Conservation (phyloP, 1,140 invertebrate genomes). For the Pachyrhynchus sulphureomaculatus region DNA sequence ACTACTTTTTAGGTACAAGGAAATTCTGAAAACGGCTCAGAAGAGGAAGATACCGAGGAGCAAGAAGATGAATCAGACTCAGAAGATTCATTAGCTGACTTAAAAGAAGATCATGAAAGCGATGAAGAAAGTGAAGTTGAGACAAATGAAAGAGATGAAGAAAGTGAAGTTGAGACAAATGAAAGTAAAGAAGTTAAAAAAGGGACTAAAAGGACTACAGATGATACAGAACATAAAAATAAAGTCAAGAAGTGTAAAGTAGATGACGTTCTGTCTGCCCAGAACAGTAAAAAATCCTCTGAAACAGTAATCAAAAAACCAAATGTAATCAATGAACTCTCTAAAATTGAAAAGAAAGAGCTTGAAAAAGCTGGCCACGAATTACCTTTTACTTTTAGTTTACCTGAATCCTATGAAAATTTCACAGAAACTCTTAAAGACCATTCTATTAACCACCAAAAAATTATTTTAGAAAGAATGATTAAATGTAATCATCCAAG, state of each 20-base stretch:
- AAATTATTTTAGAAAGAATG: constrained; percentile 74
- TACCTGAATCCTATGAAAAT: constrained; percentile 67
- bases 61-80: constrained; percentile 43
- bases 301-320: background rate
- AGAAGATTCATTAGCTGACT: constrained; percentile 49
- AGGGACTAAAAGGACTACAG: background rate
- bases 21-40: constrained; percentile 41
- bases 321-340: constrained; percentile 1
- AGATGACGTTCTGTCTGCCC: background rate
- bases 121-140: constrained; percentile 51
- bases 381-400: constrained; percentile 69
- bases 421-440: constrained; percentile 65
- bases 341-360: constrained; percentile 28
- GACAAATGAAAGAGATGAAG: constrained; percentile 20
- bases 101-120: constrained; percentile 43
- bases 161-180: constrained; percentile 28
- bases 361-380: constrained; percentile 63
- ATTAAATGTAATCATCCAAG: constrained; percentile 84
- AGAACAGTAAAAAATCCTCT: too few relatives aligned
- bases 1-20: background rate
- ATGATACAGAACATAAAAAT: constrained; percentile 31
- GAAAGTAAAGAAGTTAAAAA: background rate
- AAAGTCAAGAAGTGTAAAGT: constrained; percentile 4
- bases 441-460: constrained; percentile 63
- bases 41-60: constrained; percentile 48